Evolutionary conservation across 2,797 vertebrate species (phyloP), one percentile per base, ranked within the genome.

Genomic region (Balearica regulorum): DNA sequence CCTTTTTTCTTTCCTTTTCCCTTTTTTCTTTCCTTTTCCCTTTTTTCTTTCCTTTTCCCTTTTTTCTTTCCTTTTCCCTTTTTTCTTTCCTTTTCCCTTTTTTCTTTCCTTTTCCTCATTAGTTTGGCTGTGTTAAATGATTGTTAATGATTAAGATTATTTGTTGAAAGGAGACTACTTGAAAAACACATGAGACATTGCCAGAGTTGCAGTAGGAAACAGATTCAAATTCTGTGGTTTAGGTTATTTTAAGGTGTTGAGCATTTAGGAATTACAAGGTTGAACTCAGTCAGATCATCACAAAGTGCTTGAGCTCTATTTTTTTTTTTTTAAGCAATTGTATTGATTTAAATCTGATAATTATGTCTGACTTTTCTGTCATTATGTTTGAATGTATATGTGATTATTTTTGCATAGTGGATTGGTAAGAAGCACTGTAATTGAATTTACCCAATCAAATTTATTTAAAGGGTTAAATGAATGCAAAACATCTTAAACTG

Each of bases 91-190:
- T 35, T 9, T 37, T 37, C 37, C 37, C 37, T 37, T 54, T 65
- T 37, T 22, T 41, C 22, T 71, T 65, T 8, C 39, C 33, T 13
- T 73, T 72, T 79, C 75, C 68, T 46, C 60, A 70, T 96, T 96
- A 92, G 68, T 83, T 96, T 91, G 85, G 57, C 43, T 87, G 17
- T 95, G 91, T 95, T 79, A 95, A 95, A 87, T 91, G 54, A 94
- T 95, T 94, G 95, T 95, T 97, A 94, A 94, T 96, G 85, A 95
- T 92, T 94, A 90, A 89, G 71, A 68, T 92, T 94, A 84, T 95
- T 92, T 95, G 89, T 89, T 17, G 72, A 86, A 87, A 58, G 86
- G 21, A 49, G 28, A 54, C 72, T 83, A 22, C 79, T 83, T 88
- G 84, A 83, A 78, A 91, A 94, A 61, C 43, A 65, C 35, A 64